These are phyloP conservation scores for Meta bourneti DNA, from an alignment of 2,888 invertebrate genomes.

Conservation along the genomic window DNA sequence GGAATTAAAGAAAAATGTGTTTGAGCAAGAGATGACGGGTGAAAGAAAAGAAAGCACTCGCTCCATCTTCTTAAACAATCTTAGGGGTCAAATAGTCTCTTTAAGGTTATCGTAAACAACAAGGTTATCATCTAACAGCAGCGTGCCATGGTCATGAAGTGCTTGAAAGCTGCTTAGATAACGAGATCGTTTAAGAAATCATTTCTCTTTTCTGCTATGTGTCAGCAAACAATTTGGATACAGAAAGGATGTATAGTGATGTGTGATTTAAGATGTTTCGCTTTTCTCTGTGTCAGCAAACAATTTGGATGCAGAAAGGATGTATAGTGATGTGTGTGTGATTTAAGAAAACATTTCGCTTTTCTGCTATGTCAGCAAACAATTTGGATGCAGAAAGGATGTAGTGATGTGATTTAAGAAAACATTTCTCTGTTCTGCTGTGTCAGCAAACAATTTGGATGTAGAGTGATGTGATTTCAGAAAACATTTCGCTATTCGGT, in stretches of 20 bases:
- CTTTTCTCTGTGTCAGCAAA: background rate
- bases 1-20: too few relatives aligned
- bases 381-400: background rate
- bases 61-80: slow-evolving; percentile 9
- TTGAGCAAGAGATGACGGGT: too few relatives aligned
- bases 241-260: background rate
- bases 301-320: background rate
- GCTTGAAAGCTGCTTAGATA: slow-evolving; percentile 41
- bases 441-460: too few relatives aligned
- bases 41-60: background rate
- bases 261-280: background rate
- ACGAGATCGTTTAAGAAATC: slow-evolving; percentile 27
- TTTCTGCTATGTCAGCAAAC: background rate
- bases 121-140: slow-evolving; percentile 44
- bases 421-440: background rate
- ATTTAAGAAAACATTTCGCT: background rate
- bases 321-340: background rate
- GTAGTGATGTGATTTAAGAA: background rate
- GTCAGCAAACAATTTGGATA: background rate
- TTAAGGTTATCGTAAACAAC: slow-evolving; percentile 58
- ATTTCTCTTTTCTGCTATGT: background rate
- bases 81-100: slow-evolving; percentile 44
- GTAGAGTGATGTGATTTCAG: background rate
- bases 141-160: slow-evolving; percentile 43
- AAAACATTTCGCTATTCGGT: background rate